Evolutionary conservation across 2,888 invertebrate genomes (phyloP).

Genomic region (Heliconius cydno): DNA sequence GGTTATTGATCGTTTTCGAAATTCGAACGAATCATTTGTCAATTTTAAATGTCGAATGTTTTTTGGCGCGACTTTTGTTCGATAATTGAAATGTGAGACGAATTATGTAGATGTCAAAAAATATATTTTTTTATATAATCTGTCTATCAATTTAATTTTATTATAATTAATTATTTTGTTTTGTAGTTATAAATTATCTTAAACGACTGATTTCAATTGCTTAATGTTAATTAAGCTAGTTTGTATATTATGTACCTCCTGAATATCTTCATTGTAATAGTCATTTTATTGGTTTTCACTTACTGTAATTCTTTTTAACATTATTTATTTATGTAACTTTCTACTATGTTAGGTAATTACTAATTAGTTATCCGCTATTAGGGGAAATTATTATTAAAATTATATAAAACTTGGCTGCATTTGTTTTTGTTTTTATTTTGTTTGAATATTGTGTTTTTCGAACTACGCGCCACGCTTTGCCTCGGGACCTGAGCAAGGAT

Average conservation of each 20-base stretch:
- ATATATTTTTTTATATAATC: not conserved
- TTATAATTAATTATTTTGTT: slow-evolving; percentile 4
- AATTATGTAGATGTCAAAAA: slow-evolving; percentile 42
- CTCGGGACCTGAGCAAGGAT: too few species aligned
- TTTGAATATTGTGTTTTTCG: too few species aligned
- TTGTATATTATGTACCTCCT: not conserved
- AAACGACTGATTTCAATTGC: not conserved
- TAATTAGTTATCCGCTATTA: too few species aligned
- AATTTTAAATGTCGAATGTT: slow-evolving; percentile 62
- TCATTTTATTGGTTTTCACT: too few species aligned
- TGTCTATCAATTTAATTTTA: not conserved
- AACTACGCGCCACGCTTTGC: too few species aligned
- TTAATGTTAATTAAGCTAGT: not conserved
- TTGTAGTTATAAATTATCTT: not conserved
- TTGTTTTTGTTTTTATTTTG: too few species aligned
- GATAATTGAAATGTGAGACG: slow-evolving; percentile 47
- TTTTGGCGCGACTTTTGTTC: slow-evolving; percentile 42
- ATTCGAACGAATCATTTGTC: slow-evolving; percentile 73
- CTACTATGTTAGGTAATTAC: too few species aligned
- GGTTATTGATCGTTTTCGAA: slow-evolving; percentile 72
- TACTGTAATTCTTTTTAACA: too few species aligned
- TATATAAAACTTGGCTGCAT: too few species aligned
- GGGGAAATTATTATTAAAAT: too few species aligned
- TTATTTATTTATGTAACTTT: too few species aligned
- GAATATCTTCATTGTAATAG: not conserved